Evolutionary conservation across 2,888 invertebrate species (phyloP), one percentile per base, ranked within the genome.

Genomic region (Trachelus tabidus): DNA sequence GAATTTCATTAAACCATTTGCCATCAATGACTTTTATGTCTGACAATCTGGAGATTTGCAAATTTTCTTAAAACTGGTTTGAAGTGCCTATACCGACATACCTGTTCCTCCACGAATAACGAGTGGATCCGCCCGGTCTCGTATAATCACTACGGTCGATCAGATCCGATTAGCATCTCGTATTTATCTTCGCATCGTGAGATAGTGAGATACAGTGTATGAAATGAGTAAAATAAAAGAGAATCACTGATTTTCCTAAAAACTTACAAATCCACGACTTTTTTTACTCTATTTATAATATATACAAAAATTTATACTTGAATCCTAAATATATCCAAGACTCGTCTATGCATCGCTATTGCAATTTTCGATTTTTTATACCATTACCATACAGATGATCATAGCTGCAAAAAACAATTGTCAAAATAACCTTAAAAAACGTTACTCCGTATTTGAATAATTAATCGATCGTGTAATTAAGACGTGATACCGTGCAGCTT

Each of bases 1-100:
- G 31, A 34, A 71, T 71, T 71, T 71, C 71, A 34, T 71, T 71
- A 71, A 31, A 71, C 71, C 71, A 33, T 71, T 71, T 71, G 56
- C 56, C 56, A 71, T 71, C 71, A 71, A 71, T 71, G 71, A 71
- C 71, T 71, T 71, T 71, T 71, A 71, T 34, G 31, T 33, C 71
- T 31, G 71, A 31, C 71, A 31, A 71, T 33, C 34, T 34, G 71
- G 3, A 71, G 71, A 33, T 71, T 31, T 71, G 71, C 71, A 31
- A 34, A 71, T 71, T 56, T 56, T 9, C 12, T 34, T 31, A 71
- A 71, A 71, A 71, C 71, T 71, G 71, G 71, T 71, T 71, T 71
- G 23, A 56, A 6, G 23, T 23, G 23, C 56, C 23, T 9, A 23
- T 56, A 56, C 56, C 23, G 56, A 23, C 23, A 56, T 56, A 56